Conservation (phyloP, 1,140 invertebrate species). For the Drosophila paulistorum region DNA sequence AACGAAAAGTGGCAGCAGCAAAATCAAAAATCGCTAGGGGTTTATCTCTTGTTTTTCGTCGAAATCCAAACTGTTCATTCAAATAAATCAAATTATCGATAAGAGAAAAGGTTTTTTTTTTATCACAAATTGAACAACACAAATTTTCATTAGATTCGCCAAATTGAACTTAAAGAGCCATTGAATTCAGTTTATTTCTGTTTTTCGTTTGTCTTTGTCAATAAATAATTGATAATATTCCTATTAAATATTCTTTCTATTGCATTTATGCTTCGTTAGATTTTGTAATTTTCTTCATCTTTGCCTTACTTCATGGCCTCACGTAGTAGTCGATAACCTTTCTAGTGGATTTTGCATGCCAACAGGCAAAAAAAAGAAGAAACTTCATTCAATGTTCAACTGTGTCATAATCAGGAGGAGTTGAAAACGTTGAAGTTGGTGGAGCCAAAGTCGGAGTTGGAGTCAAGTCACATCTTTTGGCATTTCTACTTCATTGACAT, state of each 20-base stretch:
- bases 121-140: too few relatives aligned
- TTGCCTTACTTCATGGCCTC: too few relatives aligned
- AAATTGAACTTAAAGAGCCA: too few relatives aligned
- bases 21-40: not conserved
- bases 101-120: not conserved
- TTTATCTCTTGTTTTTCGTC: not conserved
- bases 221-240: too few relatives aligned
- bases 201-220: too few relatives aligned
- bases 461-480: constrained; percentile 16
- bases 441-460: not conserved
- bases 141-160: too few relatives aligned
- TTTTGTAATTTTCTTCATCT: too few relatives aligned
- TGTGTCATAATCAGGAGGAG: constrained; percentile 4
- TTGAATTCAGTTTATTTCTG: too few relatives aligned
- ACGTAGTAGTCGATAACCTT: too few relatives aligned
- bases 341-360: too few relatives aligned
- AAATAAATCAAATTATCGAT: not conserved
- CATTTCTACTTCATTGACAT: constrained; percentile 23
- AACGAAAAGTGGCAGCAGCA: not conserved
- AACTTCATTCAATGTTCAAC: constrained; percentile 4
- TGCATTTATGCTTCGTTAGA: too few relatives aligned
- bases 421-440: not conserved
- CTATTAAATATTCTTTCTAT: too few relatives aligned
- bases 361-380: not conserved
- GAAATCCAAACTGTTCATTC: not conserved